Evolutionary conservation across 2,888 invertebrate genomes (phyloP).

Genomic region (Isotomurus palustris): DNA sequence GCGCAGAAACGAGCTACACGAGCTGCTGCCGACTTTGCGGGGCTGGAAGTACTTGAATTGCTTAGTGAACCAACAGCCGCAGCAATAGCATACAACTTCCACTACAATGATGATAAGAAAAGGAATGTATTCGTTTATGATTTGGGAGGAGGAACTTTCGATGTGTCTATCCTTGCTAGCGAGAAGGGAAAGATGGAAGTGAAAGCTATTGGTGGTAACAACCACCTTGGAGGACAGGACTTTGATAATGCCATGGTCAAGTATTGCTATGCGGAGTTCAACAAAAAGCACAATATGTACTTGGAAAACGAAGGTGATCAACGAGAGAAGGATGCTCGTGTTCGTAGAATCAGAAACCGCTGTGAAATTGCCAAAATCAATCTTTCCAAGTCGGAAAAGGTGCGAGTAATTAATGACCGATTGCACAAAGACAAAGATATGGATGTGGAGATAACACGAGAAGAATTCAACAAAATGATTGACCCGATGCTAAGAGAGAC

Average conservation of each 20-base stretch:
- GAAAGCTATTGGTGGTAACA: conserved; percentile 8
- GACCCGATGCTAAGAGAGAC: conserved; percentile 68
- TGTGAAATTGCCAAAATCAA: conserved; percentile 50
- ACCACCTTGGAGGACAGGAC: conserved; percentile 17
- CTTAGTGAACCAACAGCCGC: conserved; percentile 89
- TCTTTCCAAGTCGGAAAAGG: background rate
- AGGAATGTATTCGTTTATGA: conserved; percentile 26
- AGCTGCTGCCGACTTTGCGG: conserved; percentile 77
- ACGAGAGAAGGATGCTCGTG: conserved; percentile 54
- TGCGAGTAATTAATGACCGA: background rate
- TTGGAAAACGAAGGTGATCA: conserved; percentile 38
- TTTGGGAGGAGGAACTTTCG: conserved; percentile 34
- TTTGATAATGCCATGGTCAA: conserved; percentile 19
- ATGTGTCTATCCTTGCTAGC: conserved; percentile 23
- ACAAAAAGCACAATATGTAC: background rate
- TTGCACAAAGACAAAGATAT: conserved; percentile 54
- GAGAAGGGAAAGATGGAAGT: conserved; percentile 11
- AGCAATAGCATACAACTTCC: conserved; percentile 52
- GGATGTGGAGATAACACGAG: conserved; percentile 66
- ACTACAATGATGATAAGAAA: conserved; percentile 3
- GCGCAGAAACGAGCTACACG: conserved; percentile 65
- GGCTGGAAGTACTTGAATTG: conserved; percentile 78
- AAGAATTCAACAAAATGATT: conserved; percentile 67
- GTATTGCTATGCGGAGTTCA: conserved; percentile 15
- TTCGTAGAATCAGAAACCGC: conserved; percentile 60